Conservation (phyloP, 2,113 vertebrate species). For the Lagopus leucura region DNA sequence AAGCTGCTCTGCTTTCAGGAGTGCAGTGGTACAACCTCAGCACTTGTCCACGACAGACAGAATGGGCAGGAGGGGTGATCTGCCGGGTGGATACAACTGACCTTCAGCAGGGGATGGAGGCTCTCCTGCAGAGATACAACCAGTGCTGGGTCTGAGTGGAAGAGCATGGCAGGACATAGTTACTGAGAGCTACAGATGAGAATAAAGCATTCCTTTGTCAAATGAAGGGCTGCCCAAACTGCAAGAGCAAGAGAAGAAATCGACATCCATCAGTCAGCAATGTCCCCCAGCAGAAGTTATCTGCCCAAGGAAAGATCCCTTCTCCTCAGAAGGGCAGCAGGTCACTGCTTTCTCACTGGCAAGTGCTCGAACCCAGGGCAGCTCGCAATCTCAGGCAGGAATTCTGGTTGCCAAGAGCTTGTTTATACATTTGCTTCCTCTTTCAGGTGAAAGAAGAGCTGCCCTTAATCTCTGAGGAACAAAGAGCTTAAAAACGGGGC, state of each 20-base stretch:
- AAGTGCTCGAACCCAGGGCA: not conserved
- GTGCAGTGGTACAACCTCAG: rapidly evolving
- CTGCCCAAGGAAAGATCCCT: not conserved
- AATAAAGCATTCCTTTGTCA: not conserved
- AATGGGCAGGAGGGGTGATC: not conserved
- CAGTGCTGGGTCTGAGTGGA: rapidly evolving
- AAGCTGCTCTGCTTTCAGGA: not conserved
- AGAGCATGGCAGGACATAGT: not conserved
- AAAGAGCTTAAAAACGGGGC: not conserved
- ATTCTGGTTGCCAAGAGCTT: not conserved
- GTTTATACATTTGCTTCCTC: not conserved
- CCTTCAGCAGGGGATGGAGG: not conserved
- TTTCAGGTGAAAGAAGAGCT: not conserved
- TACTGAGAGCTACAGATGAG: not conserved
- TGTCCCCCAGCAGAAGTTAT: no score
- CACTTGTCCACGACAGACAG: rapidly evolving
- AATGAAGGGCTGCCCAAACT: not conserved
- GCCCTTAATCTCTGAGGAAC: not conserved
- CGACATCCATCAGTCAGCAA: not conserved
- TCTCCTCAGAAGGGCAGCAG: not conserved
- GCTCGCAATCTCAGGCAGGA: not conserved
- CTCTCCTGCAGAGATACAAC: not conserved
- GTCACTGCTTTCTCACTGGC: not conserved
- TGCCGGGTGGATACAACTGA: rapidly evolving
- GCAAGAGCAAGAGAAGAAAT: no score